Base-by-base conservation (phyloP, 2,888 invertebrate species). In the Drosophila tanythrix region DNA sequence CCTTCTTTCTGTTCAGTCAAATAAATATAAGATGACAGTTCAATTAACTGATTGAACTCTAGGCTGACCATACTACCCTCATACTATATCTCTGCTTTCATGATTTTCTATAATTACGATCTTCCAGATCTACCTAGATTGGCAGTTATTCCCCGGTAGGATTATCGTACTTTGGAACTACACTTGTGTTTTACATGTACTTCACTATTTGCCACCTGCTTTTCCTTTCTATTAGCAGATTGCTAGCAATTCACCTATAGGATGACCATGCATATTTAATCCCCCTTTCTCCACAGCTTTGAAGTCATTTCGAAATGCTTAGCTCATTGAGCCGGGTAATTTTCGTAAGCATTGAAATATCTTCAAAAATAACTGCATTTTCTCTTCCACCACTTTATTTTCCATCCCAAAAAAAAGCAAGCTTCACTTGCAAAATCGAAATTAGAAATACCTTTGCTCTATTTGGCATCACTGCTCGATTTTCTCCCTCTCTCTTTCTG, bases 381-480 rank as follows among this genome's bases (percentile, higher is more conserved):
- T 21, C 21, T 13, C 6, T 40, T n/a, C 40, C 40, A n/a, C 21
- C 11, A 25, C 15, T 25, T 15, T 8, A 25, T 8, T 46, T 15
- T 46, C 1, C 25, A 46, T 8, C 2, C 15, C 46, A 46, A 38
- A 8, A 8, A 25, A 25, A 25, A 2, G 15, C 1, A 46, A 25
- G 15, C 15, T 46, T 43, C 25, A 46, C 33, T 25, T 25, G 43
- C 11, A 64, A 67, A 55, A 48, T 68, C 53, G 25, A 55, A 80
- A 64, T 61, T 75, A 33, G n/a, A 68, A 75, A 79, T 65, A 31
- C 58, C 11, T 64, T 74, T 68, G 36, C 62, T 21, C 5, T 27
- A 1, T 25, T 25, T 46, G 21, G 15, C 46, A 46, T 25, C 21
- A 15, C 21, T 6, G 15, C 2, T 36, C 15, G 21, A 15, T 8